These are phyloP conservation scores for Gallinago nigripennis DNA, from an alignment of 2,797 vertebrate genomes.

Conservation along the genomic window DNA sequence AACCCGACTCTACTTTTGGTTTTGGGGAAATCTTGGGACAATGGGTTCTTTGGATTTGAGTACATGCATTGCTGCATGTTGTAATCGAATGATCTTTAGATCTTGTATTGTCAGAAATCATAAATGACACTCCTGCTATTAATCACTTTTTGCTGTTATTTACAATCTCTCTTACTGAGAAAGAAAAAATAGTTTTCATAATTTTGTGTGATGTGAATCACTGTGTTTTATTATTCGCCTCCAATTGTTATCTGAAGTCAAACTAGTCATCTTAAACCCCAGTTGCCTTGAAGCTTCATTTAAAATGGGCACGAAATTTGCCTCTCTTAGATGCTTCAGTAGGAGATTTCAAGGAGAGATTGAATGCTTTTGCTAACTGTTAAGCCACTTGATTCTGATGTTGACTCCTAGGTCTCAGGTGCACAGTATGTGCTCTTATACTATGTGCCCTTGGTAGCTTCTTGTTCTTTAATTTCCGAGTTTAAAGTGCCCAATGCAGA, in stretches of 20 bases:
- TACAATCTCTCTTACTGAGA: neutral
- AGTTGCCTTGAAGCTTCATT: neutral
- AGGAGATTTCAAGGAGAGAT: neutral
- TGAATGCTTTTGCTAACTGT: neutral
- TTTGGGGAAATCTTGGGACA: neutral
- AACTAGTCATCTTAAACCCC: neutral
- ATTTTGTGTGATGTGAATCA: neutral
- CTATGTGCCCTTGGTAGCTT: neutral
- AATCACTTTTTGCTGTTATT: neutral
- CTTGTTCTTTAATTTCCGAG: neutral
- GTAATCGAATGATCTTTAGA: neutral
- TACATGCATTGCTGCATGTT: neutral
- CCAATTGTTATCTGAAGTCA: neutral
- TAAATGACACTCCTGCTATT: neutral
- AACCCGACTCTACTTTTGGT: neutral
- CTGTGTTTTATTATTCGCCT: neutral
- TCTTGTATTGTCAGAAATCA: neutral
- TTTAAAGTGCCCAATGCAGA: neutral
- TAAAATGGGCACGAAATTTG: neutral
- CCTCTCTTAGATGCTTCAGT: neutral
- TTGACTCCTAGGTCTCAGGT: neutral
- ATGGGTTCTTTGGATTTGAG: neutral
- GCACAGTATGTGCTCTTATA: neutral
- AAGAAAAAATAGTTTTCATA: neutral
- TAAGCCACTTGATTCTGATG: neutral